A percentile compares a stretch with the other conserved stretches of the same genome.
Evolutionary conservation across 2,797 vertebrate genomes (phyloP).

Genomic region (Petrocephalus sullivani): DNA sequence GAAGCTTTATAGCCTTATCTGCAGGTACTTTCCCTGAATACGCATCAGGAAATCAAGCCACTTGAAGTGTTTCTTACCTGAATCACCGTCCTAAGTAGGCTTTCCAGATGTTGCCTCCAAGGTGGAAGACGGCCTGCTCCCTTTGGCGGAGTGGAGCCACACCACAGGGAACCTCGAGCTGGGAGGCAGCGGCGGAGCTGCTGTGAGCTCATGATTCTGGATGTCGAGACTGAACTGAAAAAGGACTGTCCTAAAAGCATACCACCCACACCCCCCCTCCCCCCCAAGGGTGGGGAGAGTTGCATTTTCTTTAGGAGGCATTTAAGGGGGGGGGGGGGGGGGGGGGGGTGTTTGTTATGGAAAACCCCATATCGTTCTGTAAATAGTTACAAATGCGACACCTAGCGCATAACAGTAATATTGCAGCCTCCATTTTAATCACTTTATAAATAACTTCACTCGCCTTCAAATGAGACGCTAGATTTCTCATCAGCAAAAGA

Average conservation of each 20-base stretch:
- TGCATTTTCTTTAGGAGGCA: conserved; percentile 61
- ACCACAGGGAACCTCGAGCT: not conserved
- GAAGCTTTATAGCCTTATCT: not conserved
- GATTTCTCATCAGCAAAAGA: not conserved
- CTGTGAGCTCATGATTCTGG: conserved; percentile 40
- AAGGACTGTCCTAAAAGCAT: conserved; percentile 64
- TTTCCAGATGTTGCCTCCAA: conserved; percentile 21
- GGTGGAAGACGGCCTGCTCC: not conserved
- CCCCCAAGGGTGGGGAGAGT: conserved; percentile 65
- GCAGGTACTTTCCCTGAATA: not conserved
- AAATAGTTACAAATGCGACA: not conserved
- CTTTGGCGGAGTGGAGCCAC: not conserved
- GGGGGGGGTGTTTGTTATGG: conserved; percentile 49
- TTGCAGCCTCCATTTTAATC: not conserved
- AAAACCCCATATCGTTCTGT: not conserved
- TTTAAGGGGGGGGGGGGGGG: conserved; percentile 56
- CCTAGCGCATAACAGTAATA: not conserved
- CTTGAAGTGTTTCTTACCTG: conserved; percentile 7
- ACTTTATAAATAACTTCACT: not conserved
- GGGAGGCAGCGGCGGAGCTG: not conserved
- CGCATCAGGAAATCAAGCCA: not conserved
- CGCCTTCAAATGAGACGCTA: not conserved
- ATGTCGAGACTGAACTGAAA: conserved; percentile 57
- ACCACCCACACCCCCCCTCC: conserved; percentile 54
- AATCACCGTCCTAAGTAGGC: conserved; percentile 25